A percentile compares a stretch with the other conserved stretches of the same genome.
Conservation (phyloP, 2,797 vertebrate species). For the Coluber constrictor region DNA sequence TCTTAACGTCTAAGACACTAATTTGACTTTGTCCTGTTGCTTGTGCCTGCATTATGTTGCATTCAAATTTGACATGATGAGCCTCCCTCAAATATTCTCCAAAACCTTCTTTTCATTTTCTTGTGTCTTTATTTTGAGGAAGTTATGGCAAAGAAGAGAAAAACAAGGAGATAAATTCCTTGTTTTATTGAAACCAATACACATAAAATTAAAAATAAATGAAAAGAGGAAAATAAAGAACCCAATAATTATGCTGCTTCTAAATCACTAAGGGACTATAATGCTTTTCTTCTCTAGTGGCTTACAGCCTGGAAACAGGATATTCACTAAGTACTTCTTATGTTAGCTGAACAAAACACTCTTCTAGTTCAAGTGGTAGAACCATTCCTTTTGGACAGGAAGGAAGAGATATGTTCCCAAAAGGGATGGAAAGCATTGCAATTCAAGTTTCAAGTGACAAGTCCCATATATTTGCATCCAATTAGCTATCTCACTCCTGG, state of each 20-base stretch:
- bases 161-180: slow-evolving; percentile 23
- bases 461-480: slow-evolving; percentile 49
- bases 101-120: slow-evolving; percentile 12
- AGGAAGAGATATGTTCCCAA: slow-evolving; percentile 58
- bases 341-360: slow-evolving; percentile 48
- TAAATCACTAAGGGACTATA: slow-evolving; percentile 52
- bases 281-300: slow-evolving; percentile 42
- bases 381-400: slow-evolving; percentile 62
- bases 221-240: slow-evolving; percentile 30
- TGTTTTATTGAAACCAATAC: slow-evolving; percentile 37
- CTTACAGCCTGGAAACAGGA: slow-evolving; percentile 34
- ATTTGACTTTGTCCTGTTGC: background rate
- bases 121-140: slow-evolving; percentile 12
- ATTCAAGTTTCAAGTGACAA: slow-evolving; percentile 50
- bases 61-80: background rate
- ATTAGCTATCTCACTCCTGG: slow-evolving; percentile 43
- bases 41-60: background rate
- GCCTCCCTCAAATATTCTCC: background rate
- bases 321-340: slow-evolving; percentile 35
- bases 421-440: slow-evolving; percentile 55
- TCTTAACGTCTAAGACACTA: background rate
- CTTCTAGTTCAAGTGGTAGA: slow-evolving; percentile 52
- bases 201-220: slow-evolving; percentile 60
- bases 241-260: slow-evolving; percentile 41
- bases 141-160: background rate